Evolutionary conservation across 2,888 invertebrate species (phyloP).

Genomic region (Taphrorychus bicolor): DNA sequence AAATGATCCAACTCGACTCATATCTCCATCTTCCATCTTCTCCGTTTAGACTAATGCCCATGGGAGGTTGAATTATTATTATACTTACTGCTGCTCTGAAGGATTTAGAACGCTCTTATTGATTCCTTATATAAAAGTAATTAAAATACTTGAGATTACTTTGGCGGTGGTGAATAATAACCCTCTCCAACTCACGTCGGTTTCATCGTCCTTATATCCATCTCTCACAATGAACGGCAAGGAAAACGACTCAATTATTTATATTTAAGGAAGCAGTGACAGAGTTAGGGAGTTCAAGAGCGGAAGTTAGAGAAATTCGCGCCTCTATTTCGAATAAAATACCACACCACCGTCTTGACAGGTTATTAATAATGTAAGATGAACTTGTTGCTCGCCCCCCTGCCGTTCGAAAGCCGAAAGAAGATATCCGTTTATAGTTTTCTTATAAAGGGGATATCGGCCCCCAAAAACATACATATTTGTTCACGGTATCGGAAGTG

Average conservation of each 20-base stretch:
- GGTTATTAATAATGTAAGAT: slow-evolving; percentile 41
- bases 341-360: slow-evolving; percentile 37
- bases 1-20: slow-evolving; percentile 13
- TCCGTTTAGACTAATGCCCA: neutral
- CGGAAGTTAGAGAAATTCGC: slow-evolving; percentile 32
- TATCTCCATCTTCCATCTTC: neutral
- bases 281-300: slow-evolving; percentile 29
- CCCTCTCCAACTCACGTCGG: neutral
- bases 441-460: neutral
- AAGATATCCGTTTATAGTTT: slow-evolving; percentile 11
- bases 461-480: neutral
- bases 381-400: slow-evolving; percentile 37
- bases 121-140: neutral
- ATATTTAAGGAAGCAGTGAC: slow-evolving; percentile 35
- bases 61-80: neutral
- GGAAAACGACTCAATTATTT: slow-evolving; percentile 41
- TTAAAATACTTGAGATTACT: neutral
- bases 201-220: neutral
- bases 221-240: slow-evolving; percentile 18
- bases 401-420: slow-evolving; percentile 13
- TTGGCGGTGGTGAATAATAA: neutral
- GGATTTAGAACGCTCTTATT: neutral
- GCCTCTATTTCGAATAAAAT: slow-evolving; percentile 41
- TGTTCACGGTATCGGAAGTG: neutral
- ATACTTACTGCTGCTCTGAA: neutral